These are phyloP conservation scores for Druon quercuslanigerum DNA, from an alignment of 1,140 invertebrate species.

Conservation along the genomic window DNA sequence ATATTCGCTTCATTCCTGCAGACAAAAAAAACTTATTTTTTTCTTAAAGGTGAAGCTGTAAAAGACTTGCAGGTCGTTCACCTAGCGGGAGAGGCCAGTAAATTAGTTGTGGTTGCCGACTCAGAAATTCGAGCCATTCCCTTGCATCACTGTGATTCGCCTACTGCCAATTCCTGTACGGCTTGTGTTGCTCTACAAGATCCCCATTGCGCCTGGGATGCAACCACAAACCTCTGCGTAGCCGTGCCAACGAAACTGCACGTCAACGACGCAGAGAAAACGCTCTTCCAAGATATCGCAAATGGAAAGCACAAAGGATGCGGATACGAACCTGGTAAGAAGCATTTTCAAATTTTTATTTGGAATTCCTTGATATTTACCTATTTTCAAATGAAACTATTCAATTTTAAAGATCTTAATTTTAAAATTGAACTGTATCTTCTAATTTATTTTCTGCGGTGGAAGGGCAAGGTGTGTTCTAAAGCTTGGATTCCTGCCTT, in stretches of 20 bases:
- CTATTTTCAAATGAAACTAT: too few species aligned
- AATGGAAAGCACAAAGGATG: slow-evolving; percentile 82
- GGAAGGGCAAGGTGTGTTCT: too few species aligned
- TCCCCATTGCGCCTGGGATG: slow-evolving; percentile 98
- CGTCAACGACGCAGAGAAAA: slow-evolving; percentile 79
- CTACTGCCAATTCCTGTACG: slow-evolving; percentile 78
- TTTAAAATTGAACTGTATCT: too few species aligned
- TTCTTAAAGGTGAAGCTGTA: slow-evolving; percentile 65
- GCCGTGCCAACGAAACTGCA: slow-evolving; percentile 81
- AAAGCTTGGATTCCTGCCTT: too few species aligned
- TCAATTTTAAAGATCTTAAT: too few species aligned
- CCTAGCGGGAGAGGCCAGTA: slow-evolving; percentile 75
- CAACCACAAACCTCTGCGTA: slow-evolving; percentile 84
- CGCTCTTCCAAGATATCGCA: slow-evolving; percentile 84
- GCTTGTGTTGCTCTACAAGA: slow-evolving; percentile 95
- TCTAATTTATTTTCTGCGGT: too few species aligned
- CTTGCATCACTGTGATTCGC: slow-evolving; percentile 87
- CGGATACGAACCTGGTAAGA: slow-evolving; percentile 75
- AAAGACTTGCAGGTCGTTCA: slow-evolving; percentile 73
- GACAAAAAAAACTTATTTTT: slow-evolving; percentile 4
- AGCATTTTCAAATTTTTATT: neutral
- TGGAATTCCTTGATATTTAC: too few species aligned
- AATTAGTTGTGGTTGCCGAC: slow-evolving; percentile 93
- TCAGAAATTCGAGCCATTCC: slow-evolving; percentile 91
- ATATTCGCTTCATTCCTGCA: neutral